A percentile compares a stretch with the other conserved stretches of the same genome.
phyloP scores from a whole-genome alignment of 2,113 vertebrate genomes.

The Malurus alboscapulatus region DNA sequence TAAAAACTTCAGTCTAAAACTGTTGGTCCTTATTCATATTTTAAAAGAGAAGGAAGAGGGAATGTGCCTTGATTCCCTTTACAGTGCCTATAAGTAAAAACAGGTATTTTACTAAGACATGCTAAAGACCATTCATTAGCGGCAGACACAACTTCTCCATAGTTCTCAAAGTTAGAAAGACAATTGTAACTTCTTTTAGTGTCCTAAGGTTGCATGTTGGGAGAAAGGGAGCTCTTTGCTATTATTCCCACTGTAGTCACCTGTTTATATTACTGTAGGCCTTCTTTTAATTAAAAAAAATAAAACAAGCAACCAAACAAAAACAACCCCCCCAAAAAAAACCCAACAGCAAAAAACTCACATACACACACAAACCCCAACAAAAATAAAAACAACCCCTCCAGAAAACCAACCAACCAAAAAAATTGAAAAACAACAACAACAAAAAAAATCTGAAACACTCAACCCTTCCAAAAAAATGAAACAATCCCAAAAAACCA shows the following conservation, averaged over 20 bases:
- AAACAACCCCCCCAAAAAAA: background rate
- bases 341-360: too few relatives aligned
- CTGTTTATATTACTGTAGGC: background rate
- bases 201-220: background rate
- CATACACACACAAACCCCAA: too few relatives aligned
- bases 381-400: too few relatives aligned
- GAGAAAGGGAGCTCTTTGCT: background rate
- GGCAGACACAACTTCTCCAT: background rate
- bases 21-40: background rate
- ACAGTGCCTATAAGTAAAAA: background rate
- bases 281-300: background rate
- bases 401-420: too few relatives aligned
- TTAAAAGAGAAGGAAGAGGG: background rate
- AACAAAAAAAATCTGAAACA: too few relatives aligned
- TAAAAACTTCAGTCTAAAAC: background rate
- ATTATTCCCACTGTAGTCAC: background rate
- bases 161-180: background rate
- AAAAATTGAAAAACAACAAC: too few relatives aligned
- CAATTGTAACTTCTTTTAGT: background rate
- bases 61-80: background rate
- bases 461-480: too few relatives aligned
- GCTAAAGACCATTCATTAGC: background rate
- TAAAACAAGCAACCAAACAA: background rate
- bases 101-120: background rate
- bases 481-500: too few relatives aligned